These are phyloP conservation scores for Bufo bufo DNA, from an alignment of 2,113 vertebrate genomes.

Conservation along the genomic window DNA sequence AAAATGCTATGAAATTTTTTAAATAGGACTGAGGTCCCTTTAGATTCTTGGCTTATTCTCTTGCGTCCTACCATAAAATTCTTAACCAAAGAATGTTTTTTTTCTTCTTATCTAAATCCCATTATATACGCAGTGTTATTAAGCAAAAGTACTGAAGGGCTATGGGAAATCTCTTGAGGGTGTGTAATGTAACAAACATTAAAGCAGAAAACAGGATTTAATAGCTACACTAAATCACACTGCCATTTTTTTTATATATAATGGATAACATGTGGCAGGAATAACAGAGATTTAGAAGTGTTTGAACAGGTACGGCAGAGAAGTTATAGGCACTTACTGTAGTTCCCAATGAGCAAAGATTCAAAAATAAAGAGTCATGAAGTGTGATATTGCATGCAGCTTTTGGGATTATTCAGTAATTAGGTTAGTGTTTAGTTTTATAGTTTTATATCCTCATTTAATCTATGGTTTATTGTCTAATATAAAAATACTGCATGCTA, in stretches of 20 bases:
- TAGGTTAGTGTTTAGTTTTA: background rate
- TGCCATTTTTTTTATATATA: conserved; percentile 15
- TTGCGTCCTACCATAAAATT: background rate
- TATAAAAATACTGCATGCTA: background rate
- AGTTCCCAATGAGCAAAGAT: background rate
- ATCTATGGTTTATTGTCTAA: background rate
- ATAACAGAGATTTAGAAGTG: background rate
- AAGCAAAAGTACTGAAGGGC: background rate
- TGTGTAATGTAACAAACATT: conserved; percentile 34
- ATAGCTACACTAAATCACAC: conserved; percentile 39
- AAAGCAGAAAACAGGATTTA: conserved; percentile 26
- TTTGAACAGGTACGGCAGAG: background rate
- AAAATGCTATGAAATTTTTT: too few species aligned
- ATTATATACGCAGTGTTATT: conserved; percentile 1
- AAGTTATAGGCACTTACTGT: background rate
- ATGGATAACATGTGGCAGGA: conserved; percentile 16
- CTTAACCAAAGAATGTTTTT: background rate
- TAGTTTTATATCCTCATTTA: background rate
- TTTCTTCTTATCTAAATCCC: conserved; percentile 13
- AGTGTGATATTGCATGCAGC: background rate
- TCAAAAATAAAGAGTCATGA: conserved; percentile 2
- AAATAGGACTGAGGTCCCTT: too few species aligned
- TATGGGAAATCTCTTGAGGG: conserved; percentile 26
- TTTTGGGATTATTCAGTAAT: background rate
- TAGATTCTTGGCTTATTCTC: background rate